phyloP scores from a whole-genome alignment of 2,888 invertebrate genomes.

The Dorcus hopei region DNA sequence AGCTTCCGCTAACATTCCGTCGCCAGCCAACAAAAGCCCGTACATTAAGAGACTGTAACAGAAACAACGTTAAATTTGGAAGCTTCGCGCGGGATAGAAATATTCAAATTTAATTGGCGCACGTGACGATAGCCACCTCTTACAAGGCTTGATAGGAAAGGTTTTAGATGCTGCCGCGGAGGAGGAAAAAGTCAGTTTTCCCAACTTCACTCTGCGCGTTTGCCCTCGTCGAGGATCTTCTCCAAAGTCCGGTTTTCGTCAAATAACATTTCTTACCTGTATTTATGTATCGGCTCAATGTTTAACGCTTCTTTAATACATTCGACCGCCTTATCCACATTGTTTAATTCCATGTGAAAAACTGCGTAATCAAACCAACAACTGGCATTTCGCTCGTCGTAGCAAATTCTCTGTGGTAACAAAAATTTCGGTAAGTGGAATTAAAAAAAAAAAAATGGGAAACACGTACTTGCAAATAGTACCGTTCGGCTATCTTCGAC shows the following conservation, averaged over 20 bases:
- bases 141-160: no score
- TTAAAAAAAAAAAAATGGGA: not conserved
- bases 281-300: slow-evolving; percentile 32
- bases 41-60: slow-evolving; percentile 37
- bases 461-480: slow-evolving; percentile 37
- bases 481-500: slow-evolving; percentile 37
- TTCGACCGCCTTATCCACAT: slow-evolving; percentile 39
- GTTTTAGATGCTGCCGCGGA: no score
- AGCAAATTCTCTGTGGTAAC: slow-evolving; percentile 35
- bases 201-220: no score
- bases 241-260: no score
- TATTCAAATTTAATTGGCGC: no score
- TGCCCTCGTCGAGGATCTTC: no score
- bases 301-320: slow-evolving; percentile 41
- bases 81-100: no score
- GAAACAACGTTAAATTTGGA: not conserved
- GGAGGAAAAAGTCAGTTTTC: no score
- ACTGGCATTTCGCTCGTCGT: slow-evolving; percentile 33
- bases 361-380: slow-evolving; percentile 46
- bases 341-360: slow-evolving; percentile 35
- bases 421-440: not conserved
- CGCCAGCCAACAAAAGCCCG: slow-evolving; percentile 36
- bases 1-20: slow-evolving; percentile 35
- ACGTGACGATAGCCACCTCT: no score
- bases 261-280: slow-evolving; percentile 29